These are phyloP conservation scores for Astropecten irregularis DNA, from an alignment of 53 echinoderm and acorn worm species.

Conservation along the genomic window DNA sequence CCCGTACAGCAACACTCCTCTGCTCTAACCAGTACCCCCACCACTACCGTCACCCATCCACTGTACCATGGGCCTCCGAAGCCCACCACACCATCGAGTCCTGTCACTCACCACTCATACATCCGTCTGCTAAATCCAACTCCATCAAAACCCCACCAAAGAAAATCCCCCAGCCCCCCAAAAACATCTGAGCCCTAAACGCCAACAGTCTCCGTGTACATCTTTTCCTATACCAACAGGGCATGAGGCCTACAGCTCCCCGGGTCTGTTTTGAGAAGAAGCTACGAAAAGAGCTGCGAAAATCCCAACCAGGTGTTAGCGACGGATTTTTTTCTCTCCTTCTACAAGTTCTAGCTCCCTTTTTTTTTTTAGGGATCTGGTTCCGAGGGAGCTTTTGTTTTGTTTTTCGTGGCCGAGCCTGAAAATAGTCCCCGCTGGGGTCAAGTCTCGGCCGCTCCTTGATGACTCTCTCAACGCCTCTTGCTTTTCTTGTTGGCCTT, in stretches of 20 bases:
- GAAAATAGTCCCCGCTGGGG: conserved; percentile 5
- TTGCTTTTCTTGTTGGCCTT: too few relatives aligned
- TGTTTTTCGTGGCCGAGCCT: conserved; percentile 46
- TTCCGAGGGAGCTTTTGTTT: conserved; percentile 25
- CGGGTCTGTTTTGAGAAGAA: conserved; percentile 26
- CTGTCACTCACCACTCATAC: conserved; percentile 43
- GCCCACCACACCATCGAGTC: neutral
- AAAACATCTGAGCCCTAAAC: neutral
- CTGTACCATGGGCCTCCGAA: neutral
- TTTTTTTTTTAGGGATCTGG: too few relatives aligned
- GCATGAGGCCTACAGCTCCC: too few relatives aligned
- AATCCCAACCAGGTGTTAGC: conserved; percentile 40
- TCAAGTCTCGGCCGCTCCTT: conserved; percentile 15
- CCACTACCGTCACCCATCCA: neutral
- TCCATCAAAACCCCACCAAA: conserved; percentile 53
- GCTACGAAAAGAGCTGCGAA: conserved; percentile 9
- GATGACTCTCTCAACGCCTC: neutral
- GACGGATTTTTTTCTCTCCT: neutral
- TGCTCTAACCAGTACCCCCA: neutral
- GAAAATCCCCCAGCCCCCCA: neutral
- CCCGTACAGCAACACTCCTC: too few relatives aligned
- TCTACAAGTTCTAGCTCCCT: too few relatives aligned
- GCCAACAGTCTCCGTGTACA: too few relatives aligned
- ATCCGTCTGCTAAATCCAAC: conserved; percentile 20
- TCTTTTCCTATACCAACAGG: too few relatives aligned